Conservation (phyloP, 1,140 invertebrate species). For the Drosophila sulfurigaster region DNA sequence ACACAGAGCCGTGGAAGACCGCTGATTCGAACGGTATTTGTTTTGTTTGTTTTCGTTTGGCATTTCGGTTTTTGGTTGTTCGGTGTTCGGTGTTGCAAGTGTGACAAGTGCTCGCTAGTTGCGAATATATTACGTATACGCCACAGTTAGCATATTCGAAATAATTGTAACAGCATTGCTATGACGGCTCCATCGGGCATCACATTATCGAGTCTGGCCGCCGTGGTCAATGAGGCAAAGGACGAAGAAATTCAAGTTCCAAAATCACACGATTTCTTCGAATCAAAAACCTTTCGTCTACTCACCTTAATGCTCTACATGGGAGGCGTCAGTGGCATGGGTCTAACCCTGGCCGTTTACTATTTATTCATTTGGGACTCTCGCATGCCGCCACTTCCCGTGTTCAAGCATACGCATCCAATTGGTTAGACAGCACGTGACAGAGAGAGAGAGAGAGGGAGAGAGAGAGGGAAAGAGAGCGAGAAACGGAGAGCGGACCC, state of each 20-base stretch:
- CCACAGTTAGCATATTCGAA: no score
- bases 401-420: constrained; percentile 83
- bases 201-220: constrained; percentile 51
- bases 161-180: not conserved
- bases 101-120: not conserved
- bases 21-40: constrained; percentile 26
- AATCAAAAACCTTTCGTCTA: constrained; percentile 75
- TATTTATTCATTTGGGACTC: constrained; percentile 83
- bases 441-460: not conserved
- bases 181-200: constrained; percentile 2
- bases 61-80: not conserved
- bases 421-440: constrained; percentile 57
- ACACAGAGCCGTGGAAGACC: constrained; percentile 49
- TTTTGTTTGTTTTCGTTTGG: not conserved
- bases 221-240: constrained; percentile 71
- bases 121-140: no score
- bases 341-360: constrained; percentile 75
- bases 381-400: constrained; percentile 77
- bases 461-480: not conserved
- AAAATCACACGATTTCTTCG: constrained; percentile 79
- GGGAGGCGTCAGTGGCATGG: constrained; percentile 78
- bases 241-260: constrained; percentile 77
- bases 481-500: not conserved
- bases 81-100: not conserved
- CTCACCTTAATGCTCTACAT: constrained; percentile 75